Conservation (phyloP, 2,888 invertebrate species). For the Caenorhabditis virilis region DNA sequence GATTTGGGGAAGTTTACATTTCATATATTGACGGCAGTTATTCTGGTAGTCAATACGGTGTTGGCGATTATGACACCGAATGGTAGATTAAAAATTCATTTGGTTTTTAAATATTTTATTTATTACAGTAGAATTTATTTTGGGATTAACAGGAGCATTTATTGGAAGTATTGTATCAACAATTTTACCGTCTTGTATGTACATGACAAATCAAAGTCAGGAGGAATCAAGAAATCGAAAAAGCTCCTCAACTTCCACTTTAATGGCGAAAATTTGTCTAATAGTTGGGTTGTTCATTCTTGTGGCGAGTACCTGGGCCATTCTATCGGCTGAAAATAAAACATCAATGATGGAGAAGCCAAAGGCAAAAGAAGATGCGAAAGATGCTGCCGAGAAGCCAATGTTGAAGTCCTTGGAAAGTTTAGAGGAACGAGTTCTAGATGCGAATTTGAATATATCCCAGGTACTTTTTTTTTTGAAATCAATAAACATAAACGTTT, state of each 20-base stretch:
- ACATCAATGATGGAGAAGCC: conserved; percentile 48
- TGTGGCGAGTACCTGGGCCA: conserved; percentile 88
- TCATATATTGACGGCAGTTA: conserved; percentile 77
- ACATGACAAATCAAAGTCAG: conserved; percentile 68
- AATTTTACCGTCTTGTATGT: conserved; percentile 88
- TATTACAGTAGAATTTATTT: conserved; percentile 77
- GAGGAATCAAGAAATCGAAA: neutral
- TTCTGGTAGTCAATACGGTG: conserved; percentile 78
- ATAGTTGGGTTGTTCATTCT: conserved; percentile 84
- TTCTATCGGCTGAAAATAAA: conserved; percentile 71
- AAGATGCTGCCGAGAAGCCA: conserved; percentile 30
- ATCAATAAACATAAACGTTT: too few species aligned
- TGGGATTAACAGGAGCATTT: conserved; percentile 91
- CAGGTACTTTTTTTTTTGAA: conserved; percentile 21
- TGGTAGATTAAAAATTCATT: conserved; percentile 70
- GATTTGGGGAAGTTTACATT: conserved; percentile 50
- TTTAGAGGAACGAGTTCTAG: conserved; percentile 52
- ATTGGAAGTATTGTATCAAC: conserved; percentile 91
- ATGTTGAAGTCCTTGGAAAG: conserved; percentile 50
- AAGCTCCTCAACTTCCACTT: neutral
- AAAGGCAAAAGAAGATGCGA: conserved; percentile 37
- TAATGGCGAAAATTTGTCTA: conserved; percentile 76
- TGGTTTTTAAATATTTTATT: neutral
- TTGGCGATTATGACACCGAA: conserved; percentile 88
- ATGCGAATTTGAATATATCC: conserved; percentile 56